These are phyloP conservation scores for Halcyon leucocephala DNA, from an alignment of 2,797 vertebrate genomes.

Conservation along the genomic window DNA sequence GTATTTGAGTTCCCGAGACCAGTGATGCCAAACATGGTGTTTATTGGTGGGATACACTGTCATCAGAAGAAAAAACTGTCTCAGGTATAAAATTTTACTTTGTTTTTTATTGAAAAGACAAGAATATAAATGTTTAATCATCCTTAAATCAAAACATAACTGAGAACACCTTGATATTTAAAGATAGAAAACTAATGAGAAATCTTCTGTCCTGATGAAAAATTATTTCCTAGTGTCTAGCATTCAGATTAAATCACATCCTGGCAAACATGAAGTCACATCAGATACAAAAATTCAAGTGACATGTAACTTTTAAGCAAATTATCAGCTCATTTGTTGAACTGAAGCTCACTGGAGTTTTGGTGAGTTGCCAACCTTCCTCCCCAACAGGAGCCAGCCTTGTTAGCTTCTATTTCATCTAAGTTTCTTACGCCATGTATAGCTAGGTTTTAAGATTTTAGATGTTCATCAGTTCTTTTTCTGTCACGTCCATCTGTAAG, in stretches of 20 bases:
- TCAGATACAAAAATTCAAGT: background rate
- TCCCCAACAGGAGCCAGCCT: background rate
- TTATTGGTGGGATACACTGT: conserved; percentile 89
- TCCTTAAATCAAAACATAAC: background rate
- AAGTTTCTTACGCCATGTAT: background rate
- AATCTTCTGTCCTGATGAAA: background rate
- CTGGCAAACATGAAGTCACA: background rate
- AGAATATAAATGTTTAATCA: background rate
- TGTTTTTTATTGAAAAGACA: background rate
- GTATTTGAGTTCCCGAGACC: conserved; percentile 81
- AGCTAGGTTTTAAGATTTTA: background rate
- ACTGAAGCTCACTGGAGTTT: background rate
- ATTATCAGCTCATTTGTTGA: background rate
- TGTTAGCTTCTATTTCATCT: background rate
- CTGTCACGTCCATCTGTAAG: background rate
- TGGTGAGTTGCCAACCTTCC: background rate
- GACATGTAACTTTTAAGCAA: background rate
- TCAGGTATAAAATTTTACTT: background rate
- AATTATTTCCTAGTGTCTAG: background rate
- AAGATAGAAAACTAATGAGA: background rate
- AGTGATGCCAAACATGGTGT: conserved; percentile 87
- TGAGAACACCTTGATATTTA: background rate
- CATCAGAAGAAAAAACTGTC: conserved; percentile 59
- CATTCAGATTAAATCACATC: background rate
- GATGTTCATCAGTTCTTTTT: background rate